Evolutionary conservation across 2,888 invertebrate genomes (phyloP), one percentile per base, ranked within the genome.

Genomic region (Melieria crassipennis): DNA sequence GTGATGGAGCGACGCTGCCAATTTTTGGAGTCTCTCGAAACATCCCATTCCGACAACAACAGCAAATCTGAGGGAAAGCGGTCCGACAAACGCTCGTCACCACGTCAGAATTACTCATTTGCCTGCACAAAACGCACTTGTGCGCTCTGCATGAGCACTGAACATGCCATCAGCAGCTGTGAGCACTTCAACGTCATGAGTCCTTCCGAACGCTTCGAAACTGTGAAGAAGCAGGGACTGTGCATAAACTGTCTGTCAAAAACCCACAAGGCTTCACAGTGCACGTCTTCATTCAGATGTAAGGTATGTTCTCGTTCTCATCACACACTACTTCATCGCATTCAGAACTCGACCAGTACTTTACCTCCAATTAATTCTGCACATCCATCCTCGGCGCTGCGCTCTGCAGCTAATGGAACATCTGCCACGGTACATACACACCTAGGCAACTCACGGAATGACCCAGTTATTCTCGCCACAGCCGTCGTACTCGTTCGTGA

Each of bases 401-500:
- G 4, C 45, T 42, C 45, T 46, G 43, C 61, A 62, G 30, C 30
- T 30, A 30, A 30, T 30, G 30, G 3, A 30, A 30, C 30, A 30
- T 30, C 30, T 30, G 30, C 30, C 30, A 30, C 30, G 30, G 30
- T 3, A 30, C 30, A 30, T 30, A 30, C 30, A 30, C 47, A 47
- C 48, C 62, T 47, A 30, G 48, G 48, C 16, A 43, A 16, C n/a
- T 30, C 64, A 52, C 52, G 42, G 3, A 43, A 52, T 46, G 50
- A 66, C 48, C 30, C 13, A 30, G 55, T 70, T 1, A 46, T 71
- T 30, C 70, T 73, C 9, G 73, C 73, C 11, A 73, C 73, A 30
- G 73, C 71, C 11, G 62, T 65, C 30, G 68, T 72, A 65, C 56
- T 73, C 11, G 69, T 71, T 47, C 45, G 64, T 10, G 63, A 73